phyloP scores from a whole-genome alignment of 2,888 invertebrate species.

The Drosophila demipolita region DNA sequence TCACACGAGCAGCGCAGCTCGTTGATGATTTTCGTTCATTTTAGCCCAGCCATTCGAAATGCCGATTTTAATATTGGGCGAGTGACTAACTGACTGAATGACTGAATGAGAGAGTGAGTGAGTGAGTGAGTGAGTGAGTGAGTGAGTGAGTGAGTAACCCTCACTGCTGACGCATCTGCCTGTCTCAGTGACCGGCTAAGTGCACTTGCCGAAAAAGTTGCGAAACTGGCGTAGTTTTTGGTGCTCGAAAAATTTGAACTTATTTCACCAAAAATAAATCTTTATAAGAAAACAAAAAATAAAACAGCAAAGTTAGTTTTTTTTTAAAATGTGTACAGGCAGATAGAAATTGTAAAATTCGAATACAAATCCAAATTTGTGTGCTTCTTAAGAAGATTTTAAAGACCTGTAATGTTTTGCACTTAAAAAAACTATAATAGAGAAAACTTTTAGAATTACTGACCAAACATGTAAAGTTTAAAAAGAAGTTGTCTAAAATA shows the following conservation, averaged over 20 bases:
- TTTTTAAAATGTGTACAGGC: rapidly evolving
- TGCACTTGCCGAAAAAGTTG: not conserved
- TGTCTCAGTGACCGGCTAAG: constrained; percentile 27
- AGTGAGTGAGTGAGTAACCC: constrained; percentile 42
- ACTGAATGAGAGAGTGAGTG: constrained; percentile 10
- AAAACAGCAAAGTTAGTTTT: not conserved
- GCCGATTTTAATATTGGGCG: constrained; percentile 71
- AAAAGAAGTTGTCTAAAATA: no score
- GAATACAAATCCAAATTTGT: no score
- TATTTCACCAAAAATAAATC: not conserved
- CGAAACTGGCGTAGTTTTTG: not conserved
- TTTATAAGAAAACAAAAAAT: not conserved
- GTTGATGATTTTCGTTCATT: constrained; percentile 64
- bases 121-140: no score
- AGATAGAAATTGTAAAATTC: not conserved
- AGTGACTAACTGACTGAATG: constrained; percentile 29
- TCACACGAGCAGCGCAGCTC: constrained; percentile 68
- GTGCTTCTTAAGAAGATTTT: not conserved
- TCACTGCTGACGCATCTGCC: constrained; percentile 22
- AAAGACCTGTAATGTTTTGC: not conserved
- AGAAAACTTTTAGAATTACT: not conserved
- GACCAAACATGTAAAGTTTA: not conserved
- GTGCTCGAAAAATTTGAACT: not conserved
- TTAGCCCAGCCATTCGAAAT: constrained; percentile 56
- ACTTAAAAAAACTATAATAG: not conserved